Percentiles rank a stretch among this genome's conserved stretches.
These are phyloP conservation scores for Periparus ater DNA, from an alignment of 2,797 vertebrate genomes.

Conservation along the genomic window DNA sequence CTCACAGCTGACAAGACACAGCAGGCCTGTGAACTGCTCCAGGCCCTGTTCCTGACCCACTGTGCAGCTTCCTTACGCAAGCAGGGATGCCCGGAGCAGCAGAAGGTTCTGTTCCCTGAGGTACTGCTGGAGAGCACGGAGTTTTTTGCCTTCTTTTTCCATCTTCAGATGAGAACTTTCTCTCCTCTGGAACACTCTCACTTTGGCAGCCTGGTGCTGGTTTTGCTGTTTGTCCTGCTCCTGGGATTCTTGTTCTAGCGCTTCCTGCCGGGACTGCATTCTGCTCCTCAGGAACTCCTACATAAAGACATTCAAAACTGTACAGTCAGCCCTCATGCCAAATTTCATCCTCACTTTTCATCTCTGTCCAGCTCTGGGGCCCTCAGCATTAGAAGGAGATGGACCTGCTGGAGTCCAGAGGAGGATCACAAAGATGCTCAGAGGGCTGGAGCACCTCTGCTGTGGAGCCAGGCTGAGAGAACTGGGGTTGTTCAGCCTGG, in stretches of 20 bases:
- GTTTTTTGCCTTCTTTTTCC: slow-evolving; percentile 6
- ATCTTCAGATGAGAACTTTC: not conserved
- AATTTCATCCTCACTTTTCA: not conserved
- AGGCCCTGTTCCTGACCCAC: not conserved
- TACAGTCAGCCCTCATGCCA: not conserved
- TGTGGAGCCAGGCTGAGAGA: not conserved
- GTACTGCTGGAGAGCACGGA: slow-evolving; percentile 17
- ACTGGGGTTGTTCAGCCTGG: not conserved
- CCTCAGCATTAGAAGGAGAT: not conserved
- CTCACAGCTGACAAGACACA: not conserved
- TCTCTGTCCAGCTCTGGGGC: not conserved
- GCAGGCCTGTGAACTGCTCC: not conserved
- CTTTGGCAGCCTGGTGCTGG: not conserved
- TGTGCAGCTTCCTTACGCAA: not conserved
- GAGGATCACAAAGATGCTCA: not conserved
- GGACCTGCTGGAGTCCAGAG: not conserved
- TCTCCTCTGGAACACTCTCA: not conserved
- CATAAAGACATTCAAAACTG: not conserved
- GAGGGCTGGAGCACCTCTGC: not conserved
- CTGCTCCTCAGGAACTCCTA: slow-evolving; percentile 50
- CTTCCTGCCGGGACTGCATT: not conserved
- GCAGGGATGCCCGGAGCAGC: slow-evolving; percentile 26
- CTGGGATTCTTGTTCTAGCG: not conserved
- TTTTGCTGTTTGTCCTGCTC: slow-evolving; percentile 10
- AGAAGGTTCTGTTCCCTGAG: slow-evolving; percentile 58